Conservation (phyloP, 1,140 invertebrate species). For the Stegodyphus mimosarum region DNA sequence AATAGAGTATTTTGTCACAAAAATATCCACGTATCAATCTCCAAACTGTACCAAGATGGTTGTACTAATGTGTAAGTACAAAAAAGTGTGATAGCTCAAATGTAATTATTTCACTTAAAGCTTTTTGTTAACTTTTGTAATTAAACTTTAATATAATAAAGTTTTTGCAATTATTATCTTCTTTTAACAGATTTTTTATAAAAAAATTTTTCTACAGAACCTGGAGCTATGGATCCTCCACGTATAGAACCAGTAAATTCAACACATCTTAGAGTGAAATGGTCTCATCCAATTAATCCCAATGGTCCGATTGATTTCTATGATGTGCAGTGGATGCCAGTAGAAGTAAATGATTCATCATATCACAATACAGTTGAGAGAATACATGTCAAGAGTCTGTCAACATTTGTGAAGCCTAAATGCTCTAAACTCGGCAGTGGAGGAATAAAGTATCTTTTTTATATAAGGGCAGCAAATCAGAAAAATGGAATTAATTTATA, state of each 20-base stretch:
- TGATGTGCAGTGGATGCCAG: constrained; percentile 13
- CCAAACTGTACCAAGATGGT: too few relatives aligned
- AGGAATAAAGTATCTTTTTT: constrained; percentile 26
- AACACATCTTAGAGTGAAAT: constrained; percentile 33
- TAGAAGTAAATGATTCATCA: constrained; percentile 4
- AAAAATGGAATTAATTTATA: constrained; percentile 31
- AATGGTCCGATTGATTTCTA: constrained; percentile 54
- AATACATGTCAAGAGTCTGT: not conserved
- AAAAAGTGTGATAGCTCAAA: too few relatives aligned
- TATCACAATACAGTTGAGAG: not conserved
- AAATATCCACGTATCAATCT: too few relatives aligned
- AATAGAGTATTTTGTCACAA: too few relatives aligned
- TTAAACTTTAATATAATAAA: too few relatives aligned
- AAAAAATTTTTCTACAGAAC: constrained; percentile 11
- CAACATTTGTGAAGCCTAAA: not conserved
- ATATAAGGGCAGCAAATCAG: constrained; percentile 25
- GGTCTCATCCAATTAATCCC: constrained; percentile 16
- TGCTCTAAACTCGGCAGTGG: not conserved
- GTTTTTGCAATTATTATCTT: too few relatives aligned
- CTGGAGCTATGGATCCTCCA: constrained; percentile 49
- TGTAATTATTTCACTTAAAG: too few relatives aligned
- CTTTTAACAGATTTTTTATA: too few relatives aligned
- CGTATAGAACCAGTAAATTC: constrained; percentile 35
- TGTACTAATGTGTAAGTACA: too few relatives aligned
- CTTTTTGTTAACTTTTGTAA: too few relatives aligned